A percentile compares a stretch with the other conserved stretches of the same genome.
Evolutionary conservation across 2,113 vertebrate species (phyloP).

Genomic region (Sander lucioperca): DNA sequence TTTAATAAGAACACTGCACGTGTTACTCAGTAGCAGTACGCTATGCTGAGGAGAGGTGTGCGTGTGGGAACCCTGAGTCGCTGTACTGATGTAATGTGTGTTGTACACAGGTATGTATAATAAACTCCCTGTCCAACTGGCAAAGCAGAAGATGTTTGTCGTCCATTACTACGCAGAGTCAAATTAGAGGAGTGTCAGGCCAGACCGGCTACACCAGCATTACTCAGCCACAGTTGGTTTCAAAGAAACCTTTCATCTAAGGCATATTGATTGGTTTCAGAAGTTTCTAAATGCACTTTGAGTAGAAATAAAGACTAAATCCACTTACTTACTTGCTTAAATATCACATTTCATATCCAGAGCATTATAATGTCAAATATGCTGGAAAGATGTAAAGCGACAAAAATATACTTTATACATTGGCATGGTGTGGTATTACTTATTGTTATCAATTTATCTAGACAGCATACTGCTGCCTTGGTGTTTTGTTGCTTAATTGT

Average conservation of each 20-base stretch:
- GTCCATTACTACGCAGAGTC: too few relatives aligned
- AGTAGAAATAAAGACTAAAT: background rate
- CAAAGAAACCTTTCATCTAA: constrained; percentile 28
- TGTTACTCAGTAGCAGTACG: too few relatives aligned
- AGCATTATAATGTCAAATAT: background rate
- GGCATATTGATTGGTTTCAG: constrained; percentile 50
- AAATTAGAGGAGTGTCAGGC: too few relatives aligned
- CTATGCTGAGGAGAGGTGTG: too few relatives aligned
- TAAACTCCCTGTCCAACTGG: too few relatives aligned
- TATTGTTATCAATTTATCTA: background rate
- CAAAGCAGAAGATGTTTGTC: too few relatives aligned
- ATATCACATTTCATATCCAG: background rate
- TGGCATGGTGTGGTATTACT: background rate
- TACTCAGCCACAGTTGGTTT: constrained; percentile 33
- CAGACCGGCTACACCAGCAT: too few relatives aligned
- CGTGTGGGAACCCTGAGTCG: too few relatives aligned
- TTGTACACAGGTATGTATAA: too few relatives aligned
- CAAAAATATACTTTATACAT: too few relatives aligned
- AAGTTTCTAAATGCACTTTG: background rate
- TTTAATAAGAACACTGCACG: too few relatives aligned
- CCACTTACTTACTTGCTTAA: background rate
- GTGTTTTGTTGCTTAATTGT: background rate
- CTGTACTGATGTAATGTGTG: too few relatives aligned
- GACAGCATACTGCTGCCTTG: background rate
- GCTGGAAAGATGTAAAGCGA: background rate